Percentiles rank a stretch among this genome's conserved stretches.
These are phyloP conservation scores for Diadema setosum DNA, from an alignment of 35 echinoderm and acorn worm species.

Conservation along the genomic window DNA sequence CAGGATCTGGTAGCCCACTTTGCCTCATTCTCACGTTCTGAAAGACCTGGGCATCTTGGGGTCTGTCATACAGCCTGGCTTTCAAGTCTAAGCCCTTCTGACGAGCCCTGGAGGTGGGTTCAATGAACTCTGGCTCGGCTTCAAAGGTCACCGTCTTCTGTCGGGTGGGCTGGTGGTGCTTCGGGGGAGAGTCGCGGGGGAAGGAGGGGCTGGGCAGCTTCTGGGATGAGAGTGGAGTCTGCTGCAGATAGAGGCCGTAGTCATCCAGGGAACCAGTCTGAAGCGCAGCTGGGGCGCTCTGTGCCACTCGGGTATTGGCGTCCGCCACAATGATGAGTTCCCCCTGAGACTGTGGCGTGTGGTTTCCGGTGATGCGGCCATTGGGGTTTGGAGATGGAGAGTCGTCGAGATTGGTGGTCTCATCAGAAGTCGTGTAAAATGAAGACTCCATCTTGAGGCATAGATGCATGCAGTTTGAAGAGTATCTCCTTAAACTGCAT, in stretches of 20 bases:
- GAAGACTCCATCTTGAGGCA: background rate
- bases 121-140: conserved; percentile 59
- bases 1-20: background rate
- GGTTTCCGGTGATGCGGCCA: background rate
- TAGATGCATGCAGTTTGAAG: background rate
- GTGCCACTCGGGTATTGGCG: conserved; percentile 8
- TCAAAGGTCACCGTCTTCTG: conserved; percentile 65
- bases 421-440: background rate
- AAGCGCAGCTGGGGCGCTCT: conserved; percentile 73
- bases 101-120: conserved; percentile 53
- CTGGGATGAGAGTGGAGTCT: background rate
- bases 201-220: conserved; percentile 21
- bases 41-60: conserved; percentile 89
- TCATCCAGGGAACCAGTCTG: conserved; percentile 2
- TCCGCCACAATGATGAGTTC: background rate
- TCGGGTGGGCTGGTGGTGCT: background rate
- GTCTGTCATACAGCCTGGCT: conserved; percentile 84
- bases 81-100: conserved; percentile 73
- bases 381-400: conserved; percentile 1
- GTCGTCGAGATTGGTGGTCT: background rate
- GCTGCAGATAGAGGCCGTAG: background rate
- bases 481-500: background rate
- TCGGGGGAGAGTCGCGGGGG: background rate
- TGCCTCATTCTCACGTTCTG: conserved; percentile 26
- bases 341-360: background rate